Percentiles rank a stretch among this genome's conserved stretches.
Evolutionary conservation across 2,888 invertebrate genomes (phyloP).

Genomic region (Agrilus cyanescens): DNA sequence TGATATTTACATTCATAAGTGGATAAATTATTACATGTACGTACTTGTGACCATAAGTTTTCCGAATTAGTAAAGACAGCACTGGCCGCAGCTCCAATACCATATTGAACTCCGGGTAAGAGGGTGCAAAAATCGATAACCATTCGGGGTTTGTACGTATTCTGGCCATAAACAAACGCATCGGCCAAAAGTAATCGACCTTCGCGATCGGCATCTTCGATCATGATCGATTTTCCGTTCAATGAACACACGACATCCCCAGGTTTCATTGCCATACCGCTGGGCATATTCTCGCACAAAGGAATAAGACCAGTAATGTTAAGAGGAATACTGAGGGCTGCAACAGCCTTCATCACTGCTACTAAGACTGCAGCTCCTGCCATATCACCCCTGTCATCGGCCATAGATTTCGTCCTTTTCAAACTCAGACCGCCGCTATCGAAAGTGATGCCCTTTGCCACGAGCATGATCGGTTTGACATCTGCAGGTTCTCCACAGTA

Average conservation of each 20-base stretch:
- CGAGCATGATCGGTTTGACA: conserved; percentile 48
- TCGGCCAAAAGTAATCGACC: conserved; percentile 33
- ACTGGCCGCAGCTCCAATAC: conserved; percentile 41
- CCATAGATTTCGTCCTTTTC: conserved; percentile 32
- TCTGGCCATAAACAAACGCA: conserved; percentile 34
- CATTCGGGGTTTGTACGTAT: conserved; percentile 43
- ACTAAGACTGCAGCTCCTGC: conserved; percentile 50
- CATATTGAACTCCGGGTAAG: conserved; percentile 43
- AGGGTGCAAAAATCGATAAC: conserved; percentile 61
- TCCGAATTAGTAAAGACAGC: conserved; percentile 44
- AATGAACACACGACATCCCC: conserved; percentile 36
- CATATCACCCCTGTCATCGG: conserved; percentile 43
- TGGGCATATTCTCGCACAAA: conserved; percentile 40
- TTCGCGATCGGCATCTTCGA: conserved; percentile 49
- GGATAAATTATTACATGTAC: too few relatives aligned
- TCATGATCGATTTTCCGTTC: conserved; percentile 50
- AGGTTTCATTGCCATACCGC: conserved; percentile 47
- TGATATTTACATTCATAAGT: too few relatives aligned
- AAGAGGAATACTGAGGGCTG: conserved; percentile 41
- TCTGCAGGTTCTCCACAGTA: conserved; percentile 41
- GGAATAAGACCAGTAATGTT: conserved; percentile 39
- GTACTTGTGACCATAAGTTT: conserved; percentile 39
- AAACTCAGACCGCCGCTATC: conserved; percentile 38
- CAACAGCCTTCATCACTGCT: conserved; percentile 40
- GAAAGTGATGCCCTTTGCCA: conserved; percentile 55